These are phyloP conservation scores for Heterodera schachtii DNA, from an alignment of 1,140 invertebrate species.

Conservation along the genomic window DNA sequence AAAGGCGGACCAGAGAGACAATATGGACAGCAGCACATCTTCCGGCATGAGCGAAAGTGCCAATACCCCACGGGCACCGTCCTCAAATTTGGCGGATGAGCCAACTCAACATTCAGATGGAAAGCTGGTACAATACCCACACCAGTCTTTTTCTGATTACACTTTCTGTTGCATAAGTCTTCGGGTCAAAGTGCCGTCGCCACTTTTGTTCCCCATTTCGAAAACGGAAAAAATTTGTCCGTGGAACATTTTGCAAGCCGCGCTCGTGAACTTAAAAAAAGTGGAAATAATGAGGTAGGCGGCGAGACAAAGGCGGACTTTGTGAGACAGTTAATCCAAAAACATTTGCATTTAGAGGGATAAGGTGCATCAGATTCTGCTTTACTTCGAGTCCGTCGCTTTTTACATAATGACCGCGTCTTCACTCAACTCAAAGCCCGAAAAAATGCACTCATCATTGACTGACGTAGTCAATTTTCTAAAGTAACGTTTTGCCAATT, in stretches of 20 bases:
- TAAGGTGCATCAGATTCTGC: conserved; percentile 18
- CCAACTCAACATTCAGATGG: neutral
- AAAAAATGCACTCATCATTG: conserved; percentile 22
- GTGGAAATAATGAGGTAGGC: conserved; percentile 28
- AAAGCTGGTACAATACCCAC: neutral
- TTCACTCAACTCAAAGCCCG: conserved; percentile 9
- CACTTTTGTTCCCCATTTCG: neutral
- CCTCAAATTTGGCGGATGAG: neutral
- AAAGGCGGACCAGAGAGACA: neutral
- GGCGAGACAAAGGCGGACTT: neutral
- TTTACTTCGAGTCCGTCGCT: conserved; percentile 34
- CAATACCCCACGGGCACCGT: neutral
- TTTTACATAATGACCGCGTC: conserved; percentile 29
- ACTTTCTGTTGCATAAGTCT: neutral
- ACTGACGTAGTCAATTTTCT: conserved; percentile 31
- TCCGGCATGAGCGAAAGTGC: neutral
- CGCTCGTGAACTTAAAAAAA: conserved; percentile 31
- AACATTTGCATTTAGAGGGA: conserved; percentile 18
- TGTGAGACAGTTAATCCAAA: too few species aligned
- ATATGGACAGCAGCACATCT: neutral
- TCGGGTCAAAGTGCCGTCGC: neutral
- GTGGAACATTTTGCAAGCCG: conserved; percentile 17
- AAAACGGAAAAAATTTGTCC: conserved; percentile 1
- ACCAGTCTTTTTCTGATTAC: neutral
- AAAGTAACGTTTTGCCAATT: conserved; percentile 13